Evolutionary conservation across 1,140 invertebrate genomes (phyloP), one percentile per base, ranked within the genome.

Genomic region (Drosophila lacertosa): DNA sequence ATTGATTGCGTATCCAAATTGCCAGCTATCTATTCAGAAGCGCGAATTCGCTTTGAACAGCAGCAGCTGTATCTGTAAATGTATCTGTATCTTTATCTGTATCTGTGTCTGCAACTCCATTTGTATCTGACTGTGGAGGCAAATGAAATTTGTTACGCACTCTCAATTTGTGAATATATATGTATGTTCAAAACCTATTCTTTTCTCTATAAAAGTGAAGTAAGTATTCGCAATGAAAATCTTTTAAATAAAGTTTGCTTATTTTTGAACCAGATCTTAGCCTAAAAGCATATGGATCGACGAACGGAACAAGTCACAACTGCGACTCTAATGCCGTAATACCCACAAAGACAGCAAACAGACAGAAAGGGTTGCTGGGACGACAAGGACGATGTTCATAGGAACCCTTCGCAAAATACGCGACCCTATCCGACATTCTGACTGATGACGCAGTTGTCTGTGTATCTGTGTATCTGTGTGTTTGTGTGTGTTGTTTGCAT

Each of bases 1-100:
- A 86, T 86, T 86, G 82, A 86, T 86, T 82, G 82, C 82, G 74
- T 72, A 82, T 64, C 82, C 82, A 86, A 86, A 86, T 88, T 82
- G 82, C 48, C 74, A 74, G 64, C 81, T 77, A 77, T 74, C 65
- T 62, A 47, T 67, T 63, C 60, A 75, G 48, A 71, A n/a, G n/a
- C 13, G 29, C 22, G n/a, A 18, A 47, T 44, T 60, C 53, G 11
- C 22, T 29, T 29, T 47, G 22, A 26, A 22, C 44, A 35, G n/a
- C 32, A 45, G 44, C 40, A 45, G 16, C 39, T 40, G 40, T 37
- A 53, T 33, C 50, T n/a, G 33, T 37, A 53, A 18, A 33, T n/a
- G 33, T 10, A 24, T 33, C 32, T 50, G 15, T n/a, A 35, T 3
- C 42, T 47, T 4, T 15, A 29, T 24, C 29, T 40, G 42, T 20